Evolutionary conservation across 2,888 invertebrate genomes (phyloP), one percentile per base, ranked within the genome.

Genomic region (Aquatica leii): DNA sequence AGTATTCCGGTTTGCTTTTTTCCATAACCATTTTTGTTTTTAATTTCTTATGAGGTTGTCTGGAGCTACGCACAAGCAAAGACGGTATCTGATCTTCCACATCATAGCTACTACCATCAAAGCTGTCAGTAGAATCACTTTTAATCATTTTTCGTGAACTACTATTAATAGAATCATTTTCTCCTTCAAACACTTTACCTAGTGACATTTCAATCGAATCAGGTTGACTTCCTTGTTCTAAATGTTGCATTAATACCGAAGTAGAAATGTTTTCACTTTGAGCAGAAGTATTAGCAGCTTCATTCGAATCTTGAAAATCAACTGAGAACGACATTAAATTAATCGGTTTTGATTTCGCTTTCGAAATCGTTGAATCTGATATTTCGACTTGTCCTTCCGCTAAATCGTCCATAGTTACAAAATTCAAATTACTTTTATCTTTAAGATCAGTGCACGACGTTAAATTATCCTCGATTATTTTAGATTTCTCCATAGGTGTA

Each of bases 371-470:
- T 18, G 52, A 20, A 40, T 85, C 82, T 5, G 86, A 84, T 73
- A 87, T 86, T 12, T 86, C 83, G 0, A 83, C 84, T 74, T 87
- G 86, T 17, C 76, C 75, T 54, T 81, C 78, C 2, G 75, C 78
- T 52, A 82, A 70, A 71, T 78, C 80, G 66, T 77, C 77, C 64
- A 81, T 80, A 9, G 82, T 81, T 41, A 80, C 77, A 2, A 86
- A 85, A 73, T 86, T 86, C 81, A 87, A 83, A 82, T 86, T 87
- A 80, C 85, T 84, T 77, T 86, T 50, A 53, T 24, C 3, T 21
- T 20, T 12, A 41, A 20, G 9, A 17, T 59, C 43, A 15, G 59
- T 31, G 14, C 12, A 34, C 4, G 50, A 37, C 9, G 20, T 54
- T 12, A 58, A 40, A 41, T 59, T 59, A 18, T 37, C 53, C 20